These are phyloP conservation scores for Sinocyclocheilus grahami DNA, from an alignment of 2,113 vertebrate genomes.

Conservation along the genomic window DNA sequence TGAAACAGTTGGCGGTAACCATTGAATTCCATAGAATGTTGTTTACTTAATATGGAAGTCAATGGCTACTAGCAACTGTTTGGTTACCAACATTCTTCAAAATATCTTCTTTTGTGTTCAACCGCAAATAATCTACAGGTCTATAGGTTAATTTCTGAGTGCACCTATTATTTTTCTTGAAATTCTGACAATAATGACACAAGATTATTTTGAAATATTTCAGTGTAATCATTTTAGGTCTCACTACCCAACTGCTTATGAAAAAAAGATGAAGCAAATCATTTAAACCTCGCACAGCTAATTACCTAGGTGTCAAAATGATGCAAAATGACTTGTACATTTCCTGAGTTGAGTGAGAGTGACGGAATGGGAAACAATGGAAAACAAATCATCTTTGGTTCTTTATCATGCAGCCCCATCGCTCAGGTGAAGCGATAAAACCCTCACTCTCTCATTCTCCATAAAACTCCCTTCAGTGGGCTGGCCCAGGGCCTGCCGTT, in stretches of 20 bases:
- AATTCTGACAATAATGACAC: constrained; percentile 40
- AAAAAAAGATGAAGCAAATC: constrained; percentile 30
- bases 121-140: background rate
- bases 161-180: background rate
- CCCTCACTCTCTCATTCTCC: constrained; percentile 9
- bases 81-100: background rate
- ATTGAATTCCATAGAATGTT: too few species aligned
- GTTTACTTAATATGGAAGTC: background rate
- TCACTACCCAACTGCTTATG: background rate
- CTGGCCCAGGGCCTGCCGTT: constrained; percentile 3
- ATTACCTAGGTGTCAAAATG: constrained; percentile 46
- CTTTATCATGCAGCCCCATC: constrained; percentile 44
- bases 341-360: constrained; percentile 30
- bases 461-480: constrained; percentile 3
- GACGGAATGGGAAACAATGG: constrained; percentile 1
- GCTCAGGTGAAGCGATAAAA: constrained; percentile 34
- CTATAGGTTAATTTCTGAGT: background rate
- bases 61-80: background rate
- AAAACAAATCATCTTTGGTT: constrained; percentile 22
- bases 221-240: constrained; percentile 9
- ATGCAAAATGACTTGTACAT: constrained; percentile 10
- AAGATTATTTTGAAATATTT: constrained; percentile 11
- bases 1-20: too few species aligned
- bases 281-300: constrained; percentile 43
- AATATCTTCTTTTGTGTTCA: background rate